Percentiles rank a stretch among this genome's conserved stretches.
Evolutionary conservation across 1,140 invertebrate species (phyloP).

Genomic region (Oppia nitens): DNA sequence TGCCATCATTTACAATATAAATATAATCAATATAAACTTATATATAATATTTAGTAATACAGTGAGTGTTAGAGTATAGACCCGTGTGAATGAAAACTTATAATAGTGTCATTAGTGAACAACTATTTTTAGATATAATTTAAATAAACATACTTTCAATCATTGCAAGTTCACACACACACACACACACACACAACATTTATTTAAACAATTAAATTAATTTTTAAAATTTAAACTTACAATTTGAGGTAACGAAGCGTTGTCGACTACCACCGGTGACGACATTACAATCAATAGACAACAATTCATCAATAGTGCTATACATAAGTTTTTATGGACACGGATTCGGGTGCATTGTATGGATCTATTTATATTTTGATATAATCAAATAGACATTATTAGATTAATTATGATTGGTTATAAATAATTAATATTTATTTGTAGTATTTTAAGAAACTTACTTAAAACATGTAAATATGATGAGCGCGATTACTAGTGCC

Average conservation of each 20-base stretch:
- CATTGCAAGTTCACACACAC: too few species aligned
- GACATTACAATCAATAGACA: constrained; percentile 30
- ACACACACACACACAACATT: too few species aligned
- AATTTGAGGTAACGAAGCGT: neutral
- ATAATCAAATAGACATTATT: neutral
- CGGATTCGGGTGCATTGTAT: constrained; percentile 33
- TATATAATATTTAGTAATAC: too few species aligned
- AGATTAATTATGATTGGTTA: constrained; percentile 9
- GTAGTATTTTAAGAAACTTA: constrained; percentile 19
- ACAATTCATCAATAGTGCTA: constrained; percentile 31
- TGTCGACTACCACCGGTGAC: constrained; percentile 21
- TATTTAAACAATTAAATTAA: too few species aligned
- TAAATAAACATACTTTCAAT: too few species aligned
- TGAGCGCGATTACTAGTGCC: constrained; percentile 27
- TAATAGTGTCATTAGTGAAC: too few species aligned
- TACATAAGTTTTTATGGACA: constrained; percentile 35
- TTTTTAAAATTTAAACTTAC: neutral
- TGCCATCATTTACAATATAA: too few species aligned
- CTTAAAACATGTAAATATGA: constrained; percentile 34
- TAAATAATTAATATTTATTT: neutral
- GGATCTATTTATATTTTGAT: constrained; percentile 25
- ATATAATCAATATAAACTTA: too few species aligned
- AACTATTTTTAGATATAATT: too few species aligned
- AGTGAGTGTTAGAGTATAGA: too few species aligned
- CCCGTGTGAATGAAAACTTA: too few species aligned